These are phyloP conservation scores for Cololabis saira DNA, from an alignment of 2,113 vertebrate species.

Conservation along the genomic window DNA sequence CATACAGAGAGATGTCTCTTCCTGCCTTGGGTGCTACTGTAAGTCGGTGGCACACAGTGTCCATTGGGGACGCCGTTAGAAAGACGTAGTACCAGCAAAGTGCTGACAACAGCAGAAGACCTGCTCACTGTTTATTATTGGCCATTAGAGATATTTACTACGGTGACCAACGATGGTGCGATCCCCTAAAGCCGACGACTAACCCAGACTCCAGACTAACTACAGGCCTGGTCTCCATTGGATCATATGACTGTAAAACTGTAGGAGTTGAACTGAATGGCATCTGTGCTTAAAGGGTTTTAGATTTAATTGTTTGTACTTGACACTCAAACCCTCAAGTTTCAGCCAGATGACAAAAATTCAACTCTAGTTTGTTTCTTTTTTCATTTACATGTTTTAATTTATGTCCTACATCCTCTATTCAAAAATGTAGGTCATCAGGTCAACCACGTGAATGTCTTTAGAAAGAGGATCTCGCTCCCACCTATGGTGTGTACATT, in stretches of 20 bases:
- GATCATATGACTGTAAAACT: neutral
- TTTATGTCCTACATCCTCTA: neutral
- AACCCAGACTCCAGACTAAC: conserved; percentile 53
- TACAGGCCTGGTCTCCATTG: conserved; percentile 6
- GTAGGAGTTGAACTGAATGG: neutral
- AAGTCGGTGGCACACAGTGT: conserved; percentile 60
- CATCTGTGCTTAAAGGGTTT: conserved; percentile 35
- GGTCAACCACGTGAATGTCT: too few relatives aligned
- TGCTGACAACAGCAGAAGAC: conserved; percentile 68
- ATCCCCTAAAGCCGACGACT: conserved; percentile 59
- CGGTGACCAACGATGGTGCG: conserved; percentile 50
- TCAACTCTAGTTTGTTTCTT: conserved; percentile 20
- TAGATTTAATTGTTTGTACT: conserved; percentile 46
- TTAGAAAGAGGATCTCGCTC: too few relatives aligned
- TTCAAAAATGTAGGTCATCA: too few relatives aligned
- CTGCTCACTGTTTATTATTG: conserved; percentile 70
- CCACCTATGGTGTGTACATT: too few relatives aligned
- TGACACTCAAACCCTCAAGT: conserved; percentile 15
- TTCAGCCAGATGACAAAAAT: conserved; percentile 27
- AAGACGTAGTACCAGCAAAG: conserved; percentile 61
- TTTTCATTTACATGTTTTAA: conserved; percentile 34
- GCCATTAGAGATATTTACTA: conserved; percentile 75
- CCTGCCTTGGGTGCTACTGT: conserved; percentile 40
- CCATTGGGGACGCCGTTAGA: conserved; percentile 66
- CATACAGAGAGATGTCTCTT: conserved; percentile 50